Conservation (phyloP, 2,113 vertebrate species). For the Raphicerus campestris region DNA sequence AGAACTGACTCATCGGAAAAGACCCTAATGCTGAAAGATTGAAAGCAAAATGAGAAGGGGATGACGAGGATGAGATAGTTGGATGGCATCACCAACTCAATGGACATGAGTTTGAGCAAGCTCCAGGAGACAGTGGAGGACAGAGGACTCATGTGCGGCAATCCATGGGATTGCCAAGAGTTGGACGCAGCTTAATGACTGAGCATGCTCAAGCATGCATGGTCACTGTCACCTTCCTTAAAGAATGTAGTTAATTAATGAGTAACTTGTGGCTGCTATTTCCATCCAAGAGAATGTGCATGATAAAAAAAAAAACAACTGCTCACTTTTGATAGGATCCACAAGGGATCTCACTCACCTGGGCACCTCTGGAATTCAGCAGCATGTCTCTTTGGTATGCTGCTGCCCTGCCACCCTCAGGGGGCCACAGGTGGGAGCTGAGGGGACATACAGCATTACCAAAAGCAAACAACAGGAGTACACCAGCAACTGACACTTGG, state of each 20-base stretch:
- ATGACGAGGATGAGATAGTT: not conserved
- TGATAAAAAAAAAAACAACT: not conserved
- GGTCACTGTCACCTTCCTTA: not conserved
- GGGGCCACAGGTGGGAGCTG: not conserved
- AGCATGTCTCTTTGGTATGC: not conserved
- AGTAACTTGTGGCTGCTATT: not conserved
- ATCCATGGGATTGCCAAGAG: not conserved
- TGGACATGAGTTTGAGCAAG: not conserved
- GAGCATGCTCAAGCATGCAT: not conserved
- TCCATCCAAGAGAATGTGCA: not conserved
- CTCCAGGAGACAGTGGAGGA: not conserved
- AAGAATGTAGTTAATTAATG: not conserved
- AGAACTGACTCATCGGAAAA: not conserved
- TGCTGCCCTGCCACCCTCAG: not conserved
- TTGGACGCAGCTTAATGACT: not conserved
- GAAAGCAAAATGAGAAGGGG: not conserved
- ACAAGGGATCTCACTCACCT: not conserved
- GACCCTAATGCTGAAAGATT: not conserved
- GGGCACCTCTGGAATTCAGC: not conserved
- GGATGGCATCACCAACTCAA: not conserved
- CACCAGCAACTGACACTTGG: not conserved
- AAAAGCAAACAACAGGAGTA: not conserved
- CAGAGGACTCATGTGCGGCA: not conserved
- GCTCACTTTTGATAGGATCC: not conserved
- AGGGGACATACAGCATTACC: not conserved